A percentile compares a stretch with the other conserved stretches of the same genome.
Conservation (phyloP, 2,888 invertebrate genomes). For the Xylota segnis region DNA sequence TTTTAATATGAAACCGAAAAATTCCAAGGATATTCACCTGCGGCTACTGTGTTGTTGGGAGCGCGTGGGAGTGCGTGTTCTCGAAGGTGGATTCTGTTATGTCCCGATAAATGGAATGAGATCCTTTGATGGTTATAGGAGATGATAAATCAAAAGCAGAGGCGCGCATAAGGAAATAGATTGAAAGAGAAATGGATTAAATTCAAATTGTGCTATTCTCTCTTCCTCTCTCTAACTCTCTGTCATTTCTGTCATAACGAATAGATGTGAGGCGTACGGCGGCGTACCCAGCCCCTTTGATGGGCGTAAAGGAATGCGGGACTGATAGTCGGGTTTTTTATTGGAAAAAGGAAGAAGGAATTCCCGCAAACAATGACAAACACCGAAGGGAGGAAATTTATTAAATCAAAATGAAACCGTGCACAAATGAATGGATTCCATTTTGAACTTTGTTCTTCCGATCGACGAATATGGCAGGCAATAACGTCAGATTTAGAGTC, state of each 20-base stretch:
- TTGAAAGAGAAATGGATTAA: slow-evolving; percentile 18
- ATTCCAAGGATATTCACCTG: slow-evolving; percentile 39
- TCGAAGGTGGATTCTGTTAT: slow-evolving; percentile 3
- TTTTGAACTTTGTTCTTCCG: slow-evolving; percentile 7
- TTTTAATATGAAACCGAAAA: slow-evolving; percentile 40
- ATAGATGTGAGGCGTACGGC: not conserved
- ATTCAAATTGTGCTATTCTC: slow-evolving; percentile 47
- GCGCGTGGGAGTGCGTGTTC: not conserved
- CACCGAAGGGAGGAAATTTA: not conserved
- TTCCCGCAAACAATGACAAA: slow-evolving; percentile 6
- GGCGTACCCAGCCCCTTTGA: not conserved
- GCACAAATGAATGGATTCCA: not conserved
- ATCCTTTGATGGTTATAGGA: slow-evolving; percentile 5
- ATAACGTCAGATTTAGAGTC: not conserved
- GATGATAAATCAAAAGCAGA: slow-evolving; percentile 17
- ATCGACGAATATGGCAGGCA: slow-evolving; percentile 12
- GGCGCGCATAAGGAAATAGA: not conserved
- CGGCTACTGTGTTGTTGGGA: not conserved
- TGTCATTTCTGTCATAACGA: no score
- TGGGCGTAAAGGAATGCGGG: not conserved
- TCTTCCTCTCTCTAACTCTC: not conserved
- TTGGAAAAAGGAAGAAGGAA: slow-evolving; percentile 13
- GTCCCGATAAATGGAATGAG: not conserved
- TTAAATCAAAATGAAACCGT: slow-evolving; percentile 32
- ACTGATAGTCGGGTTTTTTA: slow-evolving; percentile 16